Conservation (phyloP, 2,888 invertebrate genomes). For the Eupithecia tripunctaria region DNA sequence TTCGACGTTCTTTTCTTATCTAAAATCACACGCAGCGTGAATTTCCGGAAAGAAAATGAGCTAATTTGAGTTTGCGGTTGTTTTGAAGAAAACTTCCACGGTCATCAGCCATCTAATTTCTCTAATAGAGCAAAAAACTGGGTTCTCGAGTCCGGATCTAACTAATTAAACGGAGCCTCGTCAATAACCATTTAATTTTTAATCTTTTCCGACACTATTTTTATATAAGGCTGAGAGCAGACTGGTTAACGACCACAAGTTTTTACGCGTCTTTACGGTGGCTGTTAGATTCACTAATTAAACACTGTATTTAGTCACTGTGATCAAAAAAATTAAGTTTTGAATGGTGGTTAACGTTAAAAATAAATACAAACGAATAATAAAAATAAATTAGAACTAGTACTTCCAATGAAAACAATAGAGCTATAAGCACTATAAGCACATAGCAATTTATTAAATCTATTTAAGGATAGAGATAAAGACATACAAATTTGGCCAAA, state of each 20-base stretch:
- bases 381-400: too few species aligned
- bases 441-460: too few species aligned
- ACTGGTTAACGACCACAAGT: background rate
- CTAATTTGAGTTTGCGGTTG: conserved; percentile 1
- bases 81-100: background rate
- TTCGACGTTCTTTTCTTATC: conserved; percentile 1
- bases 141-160: conserved; percentile 13
- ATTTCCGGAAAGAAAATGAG: conserved; percentile 1
- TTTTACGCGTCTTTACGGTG: background rate
- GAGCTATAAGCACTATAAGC: too few species aligned
- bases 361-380: too few species aligned
- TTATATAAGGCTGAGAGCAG: conserved; percentile 48
- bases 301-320: background rate
- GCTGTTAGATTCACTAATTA: background rate
- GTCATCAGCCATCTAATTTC: conserved; percentile 9
- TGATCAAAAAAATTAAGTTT: background rate
- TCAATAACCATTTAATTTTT: conserved; percentile 40
- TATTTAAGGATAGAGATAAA: too few species aligned
- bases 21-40: background rate
- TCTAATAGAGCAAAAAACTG: conserved; percentile 2
- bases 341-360: background rate
- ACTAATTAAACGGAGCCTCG: conserved; percentile 32
- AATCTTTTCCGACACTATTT: conserved; percentile 50
- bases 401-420: too few species aligned
- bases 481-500: too few species aligned